phyloP scores from a whole-genome alignment of 2,113 vertebrate species.

The Leucosticte australis region DNA sequence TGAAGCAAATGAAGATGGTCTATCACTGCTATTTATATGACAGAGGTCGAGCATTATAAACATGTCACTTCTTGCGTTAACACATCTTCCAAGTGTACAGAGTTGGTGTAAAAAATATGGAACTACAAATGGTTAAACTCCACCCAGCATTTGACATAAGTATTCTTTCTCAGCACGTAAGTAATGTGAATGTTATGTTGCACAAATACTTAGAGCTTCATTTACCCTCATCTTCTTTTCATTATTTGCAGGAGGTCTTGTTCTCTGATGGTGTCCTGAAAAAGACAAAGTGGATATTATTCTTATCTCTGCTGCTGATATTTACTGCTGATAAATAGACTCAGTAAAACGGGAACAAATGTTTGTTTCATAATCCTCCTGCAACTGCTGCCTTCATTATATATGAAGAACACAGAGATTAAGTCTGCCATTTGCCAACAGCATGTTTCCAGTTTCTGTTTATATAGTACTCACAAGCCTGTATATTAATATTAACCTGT shows the following conservation, averaged over 20 bases:
- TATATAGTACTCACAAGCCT: background rate
- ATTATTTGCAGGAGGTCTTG: conserved; percentile 30
- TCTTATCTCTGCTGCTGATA: conserved; percentile 16
- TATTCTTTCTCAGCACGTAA: background rate
- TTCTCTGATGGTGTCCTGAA: conserved; percentile 13
- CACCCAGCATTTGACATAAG: background rate
- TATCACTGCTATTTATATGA: background rate
- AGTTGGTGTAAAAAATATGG: background rate
- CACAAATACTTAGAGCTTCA: background rate
- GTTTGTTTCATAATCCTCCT: conserved; percentile 8
- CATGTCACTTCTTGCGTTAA: background rate
- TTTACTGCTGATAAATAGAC: conserved; percentile 24
- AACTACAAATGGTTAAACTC: background rate
- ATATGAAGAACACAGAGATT: background rate
- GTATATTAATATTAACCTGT: background rate
- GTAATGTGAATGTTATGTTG: background rate
- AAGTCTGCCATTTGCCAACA: background rate
- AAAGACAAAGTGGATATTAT: conserved; percentile 15
- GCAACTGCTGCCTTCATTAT: conserved; percentile 7
- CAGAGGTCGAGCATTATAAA: background rate
- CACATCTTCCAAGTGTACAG: background rate
- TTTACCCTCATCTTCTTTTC: conserved; percentile 40
- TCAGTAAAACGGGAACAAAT: conserved; percentile 17
- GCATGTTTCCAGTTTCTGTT: background rate
- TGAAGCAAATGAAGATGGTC: background rate